phyloP scores from a whole-genome alignment of 1,140 invertebrate genomes.

The Phocides pigmalion region DNA sequence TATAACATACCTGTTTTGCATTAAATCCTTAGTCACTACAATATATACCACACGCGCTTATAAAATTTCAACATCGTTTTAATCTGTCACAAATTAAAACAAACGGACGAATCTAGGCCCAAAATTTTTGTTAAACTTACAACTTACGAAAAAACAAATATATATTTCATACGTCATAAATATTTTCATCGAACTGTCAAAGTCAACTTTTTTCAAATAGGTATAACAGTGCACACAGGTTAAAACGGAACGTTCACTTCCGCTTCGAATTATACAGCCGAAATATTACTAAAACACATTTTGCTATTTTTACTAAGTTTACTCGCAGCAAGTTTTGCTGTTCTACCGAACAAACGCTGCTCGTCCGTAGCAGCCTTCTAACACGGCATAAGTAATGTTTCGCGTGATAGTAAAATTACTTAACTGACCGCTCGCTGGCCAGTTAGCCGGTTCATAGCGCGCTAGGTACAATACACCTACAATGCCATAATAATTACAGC shows the following conservation, averaged over 20 bases:
- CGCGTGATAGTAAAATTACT: conserved; percentile 63
- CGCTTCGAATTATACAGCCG: conserved; percentile 6
- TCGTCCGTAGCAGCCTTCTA: conserved; percentile 69
- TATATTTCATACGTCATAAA: conserved; percentile 41
- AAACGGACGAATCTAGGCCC: not conserved
- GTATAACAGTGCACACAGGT: conserved; percentile 21
- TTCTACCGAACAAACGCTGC: conserved; percentile 52
- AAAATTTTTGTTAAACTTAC: too few species aligned
- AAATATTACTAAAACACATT: conserved; percentile 9
- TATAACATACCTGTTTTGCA: too few species aligned
- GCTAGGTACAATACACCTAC: conserved; percentile 57
- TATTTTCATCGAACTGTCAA: conserved; percentile 76
- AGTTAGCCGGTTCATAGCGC: conserved; percentile 58
- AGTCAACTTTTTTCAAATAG: conserved; percentile 35
- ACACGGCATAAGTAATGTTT: conserved; percentile 68
- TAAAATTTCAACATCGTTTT: too few species aligned
- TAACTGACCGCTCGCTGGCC: conserved; percentile 57
- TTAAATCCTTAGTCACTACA: too few species aligned
- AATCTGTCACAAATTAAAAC: too few species aligned
- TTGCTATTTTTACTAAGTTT: conserved; percentile 1
- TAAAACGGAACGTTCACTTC: conserved; percentile 35
- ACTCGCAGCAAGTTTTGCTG: conserved; percentile 31
- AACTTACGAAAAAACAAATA: not conserved
- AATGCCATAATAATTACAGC: conserved; percentile 75
- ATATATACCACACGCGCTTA: too few species aligned